Evolutionary conservation across 2,888 invertebrate species (phyloP).

Genomic region (Ichneumon xanthorius): DNA sequence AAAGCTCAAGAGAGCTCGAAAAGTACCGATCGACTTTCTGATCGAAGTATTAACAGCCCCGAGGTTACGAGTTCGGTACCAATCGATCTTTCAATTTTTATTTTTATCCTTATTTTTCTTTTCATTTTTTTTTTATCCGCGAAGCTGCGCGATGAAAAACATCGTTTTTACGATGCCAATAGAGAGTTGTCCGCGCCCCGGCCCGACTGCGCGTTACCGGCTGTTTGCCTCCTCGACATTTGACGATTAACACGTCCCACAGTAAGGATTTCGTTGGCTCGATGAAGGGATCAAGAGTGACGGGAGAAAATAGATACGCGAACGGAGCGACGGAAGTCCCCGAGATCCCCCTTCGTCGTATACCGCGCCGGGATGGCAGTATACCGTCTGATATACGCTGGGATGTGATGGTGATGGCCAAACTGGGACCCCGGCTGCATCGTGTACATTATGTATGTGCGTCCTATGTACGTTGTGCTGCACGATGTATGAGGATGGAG

Average conservation of each 20-base stretch:
- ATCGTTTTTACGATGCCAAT: not conserved
- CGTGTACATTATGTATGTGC: constrained; percentile 29
- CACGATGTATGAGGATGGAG: not conserved
- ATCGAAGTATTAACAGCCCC: not conserved
- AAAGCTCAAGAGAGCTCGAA: constrained; percentile 16
- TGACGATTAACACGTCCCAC: constrained; percentile 6
- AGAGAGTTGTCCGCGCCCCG: not conserved
- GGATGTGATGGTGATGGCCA: constrained; percentile 38
- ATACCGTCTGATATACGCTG: not conserved
- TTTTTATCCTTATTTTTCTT: too few species aligned
- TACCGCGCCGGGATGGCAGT: not conserved
- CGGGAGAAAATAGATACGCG: constrained; percentile 23
- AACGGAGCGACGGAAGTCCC: constrained; percentile 21
- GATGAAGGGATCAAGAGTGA: constrained; percentile 40
- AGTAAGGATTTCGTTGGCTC: not conserved
- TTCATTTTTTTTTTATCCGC: not conserved
- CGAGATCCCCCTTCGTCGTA: constrained; percentile 5
- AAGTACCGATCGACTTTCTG: not conserved
- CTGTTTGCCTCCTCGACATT: not conserved
- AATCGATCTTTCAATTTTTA: not conserved
- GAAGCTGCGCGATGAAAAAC: not conserved
- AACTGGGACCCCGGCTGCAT: constrained; percentile 44
- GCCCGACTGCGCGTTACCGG: not conserved
- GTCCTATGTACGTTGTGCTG: constrained; percentile 6
- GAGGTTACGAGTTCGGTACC: not conserved